Evolutionary conservation across 2,797 vertebrate genomes (phyloP).

Genomic region (Decapterus maruadsi): DNA sequence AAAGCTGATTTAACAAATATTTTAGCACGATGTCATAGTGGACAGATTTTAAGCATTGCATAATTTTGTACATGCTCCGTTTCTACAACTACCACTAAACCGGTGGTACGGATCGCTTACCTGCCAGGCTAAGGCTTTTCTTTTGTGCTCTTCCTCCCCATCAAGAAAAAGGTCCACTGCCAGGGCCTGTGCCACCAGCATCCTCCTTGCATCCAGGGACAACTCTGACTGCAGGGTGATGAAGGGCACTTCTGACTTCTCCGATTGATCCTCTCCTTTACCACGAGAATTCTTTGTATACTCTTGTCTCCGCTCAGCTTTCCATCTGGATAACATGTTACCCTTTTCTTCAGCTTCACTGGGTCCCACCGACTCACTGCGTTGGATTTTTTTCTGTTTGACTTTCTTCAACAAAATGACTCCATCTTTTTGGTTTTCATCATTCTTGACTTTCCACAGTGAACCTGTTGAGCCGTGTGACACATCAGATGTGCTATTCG

Average conservation of each 20-base stretch:
- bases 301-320: conserved; percentile 61
- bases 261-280: conserved; percentile 67
- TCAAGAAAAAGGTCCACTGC: conserved; percentile 89
- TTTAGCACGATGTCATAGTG: background rate
- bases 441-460: conserved; percentile 88
- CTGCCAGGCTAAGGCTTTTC: conserved; percentile 92
- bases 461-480: conserved; percentile 76
- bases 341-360: conserved; percentile 40
- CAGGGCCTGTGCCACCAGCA: conserved; percentile 92
- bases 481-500: conserved; percentile 56
- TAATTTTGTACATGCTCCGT: background rate
- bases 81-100: background rate
- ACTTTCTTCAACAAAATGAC: conserved; percentile 75
- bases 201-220: conserved; percentile 87
- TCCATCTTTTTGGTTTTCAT: conserved; percentile 65
- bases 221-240: conserved; percentile 90
- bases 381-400: conserved; percentile 80
- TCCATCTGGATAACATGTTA: conserved; percentile 66
- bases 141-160: conserved; percentile 85
- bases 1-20: background rate
- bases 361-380: conserved; percentile 83
- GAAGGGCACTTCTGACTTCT: conserved; percentile 83
- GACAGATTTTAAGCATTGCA: background rate
- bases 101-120: conserved; percentile 71
- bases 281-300: background rate